phyloP scores from a whole-genome alignment of 1,140 invertebrate genomes.

The Formica selysi region DNA sequence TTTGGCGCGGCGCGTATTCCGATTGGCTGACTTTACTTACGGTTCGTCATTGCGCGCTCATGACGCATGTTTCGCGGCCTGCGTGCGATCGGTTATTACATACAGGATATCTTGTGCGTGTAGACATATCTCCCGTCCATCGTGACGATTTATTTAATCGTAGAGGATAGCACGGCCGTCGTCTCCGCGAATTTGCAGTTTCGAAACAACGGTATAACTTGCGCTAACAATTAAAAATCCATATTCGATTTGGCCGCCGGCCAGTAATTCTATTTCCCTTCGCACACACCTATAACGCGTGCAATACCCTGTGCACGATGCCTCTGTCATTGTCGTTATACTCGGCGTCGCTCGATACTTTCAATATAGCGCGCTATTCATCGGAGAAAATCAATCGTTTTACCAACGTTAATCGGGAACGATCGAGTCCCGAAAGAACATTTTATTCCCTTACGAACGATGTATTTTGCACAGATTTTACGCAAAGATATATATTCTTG shows the following conservation, averaged over 20 bases:
- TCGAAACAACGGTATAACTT: conserved; percentile 36
- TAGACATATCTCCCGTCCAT: neutral
- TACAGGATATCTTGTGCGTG: neutral
- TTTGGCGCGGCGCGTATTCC: conserved; percentile 45
- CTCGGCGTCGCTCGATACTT: neutral
- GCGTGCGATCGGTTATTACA: conserved; percentile 47
- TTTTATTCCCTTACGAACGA: neutral
- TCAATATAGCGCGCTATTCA: neutral
- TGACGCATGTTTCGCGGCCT: conserved; percentile 32
- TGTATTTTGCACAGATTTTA: neutral
- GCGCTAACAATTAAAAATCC: conserved; percentile 75
- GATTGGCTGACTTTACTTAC: conserved; percentile 68
- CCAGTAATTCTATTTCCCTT: conserved; percentile 71
- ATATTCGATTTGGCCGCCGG: conserved; percentile 69
- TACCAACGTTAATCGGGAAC: neutral
- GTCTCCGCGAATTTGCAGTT: conserved; percentile 29
- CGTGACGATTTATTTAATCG: conserved; percentile 63
- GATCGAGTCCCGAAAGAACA: neutral
- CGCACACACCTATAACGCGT: neutral
- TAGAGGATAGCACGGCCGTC: neutral
- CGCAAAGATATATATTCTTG: neutral
- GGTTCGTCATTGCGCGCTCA: conserved; percentile 54
- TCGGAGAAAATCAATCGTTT: neutral
- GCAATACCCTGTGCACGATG: neutral
- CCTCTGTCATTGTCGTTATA: neutral